phyloP scores from a whole-genome alignment of 1,140 invertebrate genomes.

The Hypsibius dujardini region DNA sequence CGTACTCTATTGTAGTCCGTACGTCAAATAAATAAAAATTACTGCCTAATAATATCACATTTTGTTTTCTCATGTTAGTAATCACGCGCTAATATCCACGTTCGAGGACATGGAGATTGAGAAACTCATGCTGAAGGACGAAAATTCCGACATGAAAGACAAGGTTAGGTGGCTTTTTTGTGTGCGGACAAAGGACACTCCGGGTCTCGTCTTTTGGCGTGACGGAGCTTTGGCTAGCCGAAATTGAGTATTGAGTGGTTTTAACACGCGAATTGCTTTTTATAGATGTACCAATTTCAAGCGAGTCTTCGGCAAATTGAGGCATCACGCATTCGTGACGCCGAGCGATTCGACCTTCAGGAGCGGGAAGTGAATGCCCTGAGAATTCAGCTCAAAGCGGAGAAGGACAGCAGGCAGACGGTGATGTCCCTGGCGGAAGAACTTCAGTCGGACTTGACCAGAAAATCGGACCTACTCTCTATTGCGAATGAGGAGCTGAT shows the following conservation, averaged over 20 bases:
- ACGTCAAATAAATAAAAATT: too few species aligned
- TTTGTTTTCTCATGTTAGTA: neutral
- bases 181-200: too few species aligned
- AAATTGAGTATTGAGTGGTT: neutral
- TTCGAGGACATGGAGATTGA: slow-evolving; percentile 7
- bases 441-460: neutral
- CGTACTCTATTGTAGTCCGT: too few species aligned
- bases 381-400: neutral
- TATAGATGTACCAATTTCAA: neutral
- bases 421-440: neutral
- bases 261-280: neutral
- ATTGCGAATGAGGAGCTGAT: slow-evolving; percentile 8
- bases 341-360: slow-evolving; percentile 12
- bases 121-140: neutral
- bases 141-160: slow-evolving; percentile 11
- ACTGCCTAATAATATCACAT: too few species aligned
- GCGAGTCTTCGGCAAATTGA: neutral
- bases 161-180: neutral
- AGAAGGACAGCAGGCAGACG: neutral
- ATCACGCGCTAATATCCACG: neutral
- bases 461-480: neutral
- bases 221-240: neutral
- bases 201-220: too few species aligned
- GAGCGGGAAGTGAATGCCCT: slow-evolving; percentile 13
- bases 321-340: slow-evolving; percentile 1